phyloP scores from a whole-genome alignment of 2,797 vertebrate genomes.

The Propithecus deckenii region DNA sequence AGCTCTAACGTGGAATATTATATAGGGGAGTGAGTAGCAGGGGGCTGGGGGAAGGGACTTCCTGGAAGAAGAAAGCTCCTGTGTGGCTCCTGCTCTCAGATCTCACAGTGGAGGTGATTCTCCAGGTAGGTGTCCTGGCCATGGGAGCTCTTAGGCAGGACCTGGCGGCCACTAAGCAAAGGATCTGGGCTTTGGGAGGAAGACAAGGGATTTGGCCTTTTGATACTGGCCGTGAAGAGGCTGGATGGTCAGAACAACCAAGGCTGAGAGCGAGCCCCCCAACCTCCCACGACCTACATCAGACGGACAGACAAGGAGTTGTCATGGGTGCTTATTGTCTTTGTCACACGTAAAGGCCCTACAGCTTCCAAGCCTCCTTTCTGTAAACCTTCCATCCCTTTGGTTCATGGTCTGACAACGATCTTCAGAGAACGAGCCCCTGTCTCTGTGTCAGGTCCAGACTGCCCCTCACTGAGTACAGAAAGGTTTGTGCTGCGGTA shows the following conservation, averaged over 20 bases:
- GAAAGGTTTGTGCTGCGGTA: neutral
- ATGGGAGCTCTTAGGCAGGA: neutral
- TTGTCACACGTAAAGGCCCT: neutral
- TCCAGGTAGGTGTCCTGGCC: slow-evolving; percentile 33
- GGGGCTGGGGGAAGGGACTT: slow-evolving; percentile 83
- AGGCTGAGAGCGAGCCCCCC: slow-evolving; percentile 55
- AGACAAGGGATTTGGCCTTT: neutral
- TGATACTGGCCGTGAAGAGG: neutral
- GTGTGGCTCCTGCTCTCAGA: slow-evolving; percentile 46
- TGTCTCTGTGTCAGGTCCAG: neutral
- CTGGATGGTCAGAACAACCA: slow-evolving; percentile 25
- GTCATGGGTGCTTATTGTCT: neutral
- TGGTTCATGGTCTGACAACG: neutral
- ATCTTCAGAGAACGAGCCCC: neutral
- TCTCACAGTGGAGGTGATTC: slow-evolving; percentile 33
- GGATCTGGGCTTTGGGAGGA: neutral
- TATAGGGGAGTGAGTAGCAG: slow-evolving; percentile 84
- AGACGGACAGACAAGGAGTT: too few species aligned
- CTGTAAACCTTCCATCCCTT: neutral
- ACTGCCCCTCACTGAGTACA: neutral
- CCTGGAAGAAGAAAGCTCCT: slow-evolving; percentile 85
- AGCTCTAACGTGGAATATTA: slow-evolving; percentile 88
- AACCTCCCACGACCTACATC: slow-evolving; percentile 14
- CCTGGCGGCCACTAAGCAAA: neutral
- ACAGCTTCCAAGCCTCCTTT: neutral